Conservation (phyloP, 2,797 vertebrate genomes). For the Rhinella marina region DNA sequence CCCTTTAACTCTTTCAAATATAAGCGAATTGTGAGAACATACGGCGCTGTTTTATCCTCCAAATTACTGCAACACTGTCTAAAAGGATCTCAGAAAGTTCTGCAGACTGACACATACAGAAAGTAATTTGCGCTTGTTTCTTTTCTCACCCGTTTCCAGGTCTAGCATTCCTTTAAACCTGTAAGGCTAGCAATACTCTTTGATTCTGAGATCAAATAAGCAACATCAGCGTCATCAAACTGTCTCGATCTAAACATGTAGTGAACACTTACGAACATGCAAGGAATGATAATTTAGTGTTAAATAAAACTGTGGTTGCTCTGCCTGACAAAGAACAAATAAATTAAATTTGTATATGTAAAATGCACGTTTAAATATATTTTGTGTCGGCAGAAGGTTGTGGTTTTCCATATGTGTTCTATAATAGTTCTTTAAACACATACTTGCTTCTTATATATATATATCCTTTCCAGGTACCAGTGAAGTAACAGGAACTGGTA, state of each 20-base stretch:
- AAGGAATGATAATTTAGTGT: neutral
- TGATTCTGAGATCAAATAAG: neutral
- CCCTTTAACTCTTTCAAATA: neutral
- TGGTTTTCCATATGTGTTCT: too few relatives aligned
- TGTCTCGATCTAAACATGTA: neutral
- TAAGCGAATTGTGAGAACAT: neutral
- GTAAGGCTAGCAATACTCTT: neutral
- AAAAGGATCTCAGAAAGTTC: neutral
- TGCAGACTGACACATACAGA: neutral
- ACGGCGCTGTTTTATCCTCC: neutral
- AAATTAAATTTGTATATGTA: too few relatives aligned
- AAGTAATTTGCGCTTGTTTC: neutral
- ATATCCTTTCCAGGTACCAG: too few relatives aligned
- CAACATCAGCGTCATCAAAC: neutral
- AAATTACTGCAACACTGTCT: neutral
- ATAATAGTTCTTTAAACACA: too few relatives aligned
- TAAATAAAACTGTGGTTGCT: neutral
- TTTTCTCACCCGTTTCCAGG: neutral
- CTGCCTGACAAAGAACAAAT: neutral
- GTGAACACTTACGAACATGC: neutral
- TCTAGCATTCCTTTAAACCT: neutral
- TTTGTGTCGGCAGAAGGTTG: too few relatives aligned
- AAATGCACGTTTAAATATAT: too few relatives aligned
- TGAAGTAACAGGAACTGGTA: too few relatives aligned
- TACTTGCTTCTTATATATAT: too few relatives aligned